Evolutionary conservation across 1,140 invertebrate species (phyloP).

Genomic region (Drosophila kohkoa): DNA sequence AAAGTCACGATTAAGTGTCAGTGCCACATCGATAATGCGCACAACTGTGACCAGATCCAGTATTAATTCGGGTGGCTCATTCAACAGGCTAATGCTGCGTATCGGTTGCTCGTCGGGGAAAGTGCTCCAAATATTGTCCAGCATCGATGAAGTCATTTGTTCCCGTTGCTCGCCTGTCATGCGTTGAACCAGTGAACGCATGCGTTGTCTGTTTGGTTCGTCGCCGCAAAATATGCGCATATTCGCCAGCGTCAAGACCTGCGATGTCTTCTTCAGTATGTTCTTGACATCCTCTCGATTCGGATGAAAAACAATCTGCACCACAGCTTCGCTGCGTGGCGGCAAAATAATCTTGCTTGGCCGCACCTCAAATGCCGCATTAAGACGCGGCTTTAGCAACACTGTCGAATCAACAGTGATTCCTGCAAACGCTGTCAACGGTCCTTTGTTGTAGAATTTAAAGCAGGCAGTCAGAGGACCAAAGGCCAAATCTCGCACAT

Average conservation of each 20-base stretch:
- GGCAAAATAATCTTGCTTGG: constrained; percentile 67
- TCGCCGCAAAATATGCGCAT: constrained; percentile 82
- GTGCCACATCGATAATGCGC: constrained; percentile 76
- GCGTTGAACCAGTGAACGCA: constrained; percentile 65
- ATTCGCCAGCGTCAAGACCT: constrained; percentile 76
- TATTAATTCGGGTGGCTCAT: constrained; percentile 72
- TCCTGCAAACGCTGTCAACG: constrained; percentile 70
- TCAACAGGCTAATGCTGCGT: constrained; percentile 54
- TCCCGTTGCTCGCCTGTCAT: constrained; percentile 67
- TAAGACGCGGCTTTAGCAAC: constrained; percentile 69
- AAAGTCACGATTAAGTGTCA: constrained; percentile 76
- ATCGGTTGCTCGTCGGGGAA: constrained; percentile 68
- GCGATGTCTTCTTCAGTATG: constrained; percentile 68
- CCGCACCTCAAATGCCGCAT: constrained; percentile 69
- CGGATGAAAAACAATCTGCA: constrained; percentile 68
- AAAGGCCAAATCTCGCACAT: constrained; percentile 66
- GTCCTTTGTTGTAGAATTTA: constrained; percentile 79
- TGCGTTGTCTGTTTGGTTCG: constrained; percentile 78
- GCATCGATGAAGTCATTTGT: constrained; percentile 63
- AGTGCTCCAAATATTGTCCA: constrained; percentile 66
- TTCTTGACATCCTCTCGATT: constrained; percentile 82
- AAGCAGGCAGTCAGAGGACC: constrained; percentile 65
- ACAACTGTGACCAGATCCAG: constrained; percentile 72
- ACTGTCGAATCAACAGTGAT: constrained; percentile 74
- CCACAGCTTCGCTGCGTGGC: constrained; percentile 51